Evolutionary conservation across 2,888 invertebrate species (phyloP).

Genomic region (Entomobrya multifasciata): DNA sequence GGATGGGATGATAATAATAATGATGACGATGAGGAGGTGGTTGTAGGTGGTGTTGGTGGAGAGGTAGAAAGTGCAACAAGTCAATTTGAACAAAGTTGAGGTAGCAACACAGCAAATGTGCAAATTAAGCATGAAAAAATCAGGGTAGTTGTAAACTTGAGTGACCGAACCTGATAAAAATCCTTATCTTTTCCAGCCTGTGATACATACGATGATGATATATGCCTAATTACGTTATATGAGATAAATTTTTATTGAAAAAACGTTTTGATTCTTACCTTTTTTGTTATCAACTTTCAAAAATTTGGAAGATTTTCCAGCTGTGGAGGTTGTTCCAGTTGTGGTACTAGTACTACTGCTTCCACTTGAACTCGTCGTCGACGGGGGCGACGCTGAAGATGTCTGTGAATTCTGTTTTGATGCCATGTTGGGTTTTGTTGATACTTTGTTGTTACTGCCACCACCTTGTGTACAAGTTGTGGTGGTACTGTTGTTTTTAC

Average conservation of each 20-base stretch:
- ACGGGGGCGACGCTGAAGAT: not conserved
- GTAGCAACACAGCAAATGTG: conserved; percentile 50
- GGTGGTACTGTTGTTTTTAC: not conserved
- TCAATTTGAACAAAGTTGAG: conserved; percentile 54
- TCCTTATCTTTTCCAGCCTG: not conserved
- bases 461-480: conserved; percentile 25
- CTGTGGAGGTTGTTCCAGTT: not conserved
- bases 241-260: not conserved
- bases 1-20: not conserved
- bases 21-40: not conserved
- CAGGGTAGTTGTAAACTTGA: too few relatives aligned
- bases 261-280: conserved; percentile 39
- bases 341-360: not conserved
- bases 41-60: too few relatives aligned
- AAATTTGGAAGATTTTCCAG: conserved; percentile 52
- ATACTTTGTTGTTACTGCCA: not conserved
- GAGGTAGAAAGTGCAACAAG: conserved; percentile 49
- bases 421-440: not conserved
- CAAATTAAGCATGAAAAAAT: too few relatives aligned
- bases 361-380: conserved; percentile 3
- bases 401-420: conserved; percentile 16
- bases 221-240: not conserved
- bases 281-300: conserved; percentile 65
- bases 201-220: conserved; percentile 1
- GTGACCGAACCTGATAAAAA: not conserved